Evolutionary conservation across 1,140 invertebrate genomes (phyloP), one percentile per base, ranked within the genome.

Genomic region (Lysiphlebus fabarum): DNA sequence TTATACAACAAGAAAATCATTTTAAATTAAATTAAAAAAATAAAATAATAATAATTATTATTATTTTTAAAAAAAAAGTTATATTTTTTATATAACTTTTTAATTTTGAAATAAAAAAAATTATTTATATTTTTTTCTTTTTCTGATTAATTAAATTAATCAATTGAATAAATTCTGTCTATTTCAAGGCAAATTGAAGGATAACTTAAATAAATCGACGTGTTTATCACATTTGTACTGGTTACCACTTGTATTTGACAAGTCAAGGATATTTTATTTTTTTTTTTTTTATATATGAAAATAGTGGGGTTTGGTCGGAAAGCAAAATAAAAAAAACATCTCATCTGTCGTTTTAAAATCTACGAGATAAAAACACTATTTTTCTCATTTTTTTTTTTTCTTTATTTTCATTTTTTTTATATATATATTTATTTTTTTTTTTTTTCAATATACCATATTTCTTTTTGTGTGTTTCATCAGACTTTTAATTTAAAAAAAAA

Each of bases 251-350:
- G 34, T 50, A 11, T 8, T 9, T 36, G 48, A 38, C 38, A 49
- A 57, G 44, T 57, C 56, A 57, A 57, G 56, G 56, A 36, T 57
- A 33, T 40, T 57, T 53, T 10, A 40, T 9, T n/a, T 7, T 49
- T 10, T 8, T 43, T 12, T n/a, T 12, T 11, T n/a, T 17, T 8
- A 41, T 41, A 40, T 40, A 40, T 10, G 38, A 7, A 40, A 17
- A 17, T 17, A 17, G 17, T 17, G 17, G 17, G 17, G 17, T 3
- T 17, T 17, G 17, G 17, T 17, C 17, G 17, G 17, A 17, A 17
- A 17, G 17, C 1, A 17, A 17, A 17, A 17, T 1, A 17, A 17
- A 17, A 17, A 17, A 17, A 17, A 17, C n/a, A n/a, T n/a, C n/a
- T n/a, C n/a, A n/a, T n/a, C n/a, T n/a, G n/a, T n/a, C n/a, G n/a